A percentile compares a stretch with the other conserved stretches of the same genome.
These are phyloP conservation scores for Oreonectes daqikongensis DNA, from an alignment of 2,797 vertebrate genomes.

Conservation along the genomic window DNA sequence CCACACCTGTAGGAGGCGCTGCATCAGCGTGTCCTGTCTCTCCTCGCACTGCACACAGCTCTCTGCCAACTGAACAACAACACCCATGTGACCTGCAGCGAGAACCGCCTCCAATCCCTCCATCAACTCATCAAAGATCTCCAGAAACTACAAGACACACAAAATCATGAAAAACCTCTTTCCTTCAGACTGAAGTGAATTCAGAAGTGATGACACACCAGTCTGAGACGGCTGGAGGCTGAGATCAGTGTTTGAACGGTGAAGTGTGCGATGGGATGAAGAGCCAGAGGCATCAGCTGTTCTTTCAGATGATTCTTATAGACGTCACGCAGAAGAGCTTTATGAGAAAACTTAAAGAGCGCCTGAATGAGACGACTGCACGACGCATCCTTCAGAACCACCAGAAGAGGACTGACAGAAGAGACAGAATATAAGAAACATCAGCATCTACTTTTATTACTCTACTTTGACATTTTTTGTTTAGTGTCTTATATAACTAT, in stretches of 20 bases:
- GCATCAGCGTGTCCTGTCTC: slow-evolving; percentile 76
- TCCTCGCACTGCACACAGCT: slow-evolving; percentile 79
- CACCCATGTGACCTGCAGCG: slow-evolving; percentile 84
- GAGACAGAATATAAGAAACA: not conserved
- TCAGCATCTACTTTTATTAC: too few relatives aligned
- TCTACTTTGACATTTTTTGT: too few relatives aligned
- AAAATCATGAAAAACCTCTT: too few relatives aligned
- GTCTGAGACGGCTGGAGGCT: slow-evolving; percentile 71
- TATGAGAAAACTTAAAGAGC: slow-evolving; percentile 77
- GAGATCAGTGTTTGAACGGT: slow-evolving; percentile 83
- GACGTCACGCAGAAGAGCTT: slow-evolving; percentile 72
- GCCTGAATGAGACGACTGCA: slow-evolving; percentile 86
- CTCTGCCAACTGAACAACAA: slow-evolving; percentile 82
- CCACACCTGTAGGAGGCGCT: slow-evolving; percentile 78
- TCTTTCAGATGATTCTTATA: slow-evolving; percentile 82
- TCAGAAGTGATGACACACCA: slow-evolving; percentile 67
- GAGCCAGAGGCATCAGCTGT: slow-evolving; percentile 78
- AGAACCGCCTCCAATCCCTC: slow-evolving; percentile 83
- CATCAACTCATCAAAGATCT: slow-evolving; percentile 82
- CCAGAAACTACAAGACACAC: slow-evolving; percentile 71
- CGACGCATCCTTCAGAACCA: slow-evolving; percentile 86
- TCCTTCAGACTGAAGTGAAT: not conserved
- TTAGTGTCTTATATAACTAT: too few relatives aligned
- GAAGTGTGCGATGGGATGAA: slow-evolving; percentile 88
- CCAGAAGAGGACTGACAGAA: slow-evolving; percentile 78